phyloP scores from a whole-genome alignment of 2,888 invertebrate genomes.

The Sarcophaga variegata region DNA sequence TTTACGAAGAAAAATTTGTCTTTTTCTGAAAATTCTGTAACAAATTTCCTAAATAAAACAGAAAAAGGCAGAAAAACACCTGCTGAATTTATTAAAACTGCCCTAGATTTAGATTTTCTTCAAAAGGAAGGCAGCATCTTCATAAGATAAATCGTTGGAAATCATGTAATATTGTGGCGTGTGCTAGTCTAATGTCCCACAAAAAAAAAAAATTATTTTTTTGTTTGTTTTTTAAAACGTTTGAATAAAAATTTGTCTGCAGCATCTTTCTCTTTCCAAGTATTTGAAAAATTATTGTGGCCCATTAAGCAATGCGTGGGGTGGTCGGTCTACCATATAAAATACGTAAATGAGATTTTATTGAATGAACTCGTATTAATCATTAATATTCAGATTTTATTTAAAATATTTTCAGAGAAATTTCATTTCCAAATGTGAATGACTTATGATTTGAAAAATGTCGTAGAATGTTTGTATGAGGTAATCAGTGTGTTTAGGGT shows the following conservation, averaged over 20 bases:
- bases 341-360: not conserved
- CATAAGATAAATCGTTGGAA: not conserved
- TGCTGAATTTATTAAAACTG: constrained; percentile 50
- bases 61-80: constrained; percentile 28
- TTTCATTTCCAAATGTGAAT: constrained; percentile 1
- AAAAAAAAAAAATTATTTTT: constrained; percentile 7
- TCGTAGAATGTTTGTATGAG: not conserved
- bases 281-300: not conserved
- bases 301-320: constrained; percentile 56
- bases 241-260: not conserved
- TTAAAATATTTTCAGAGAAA: not conserved
- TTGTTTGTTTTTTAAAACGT: not conserved
- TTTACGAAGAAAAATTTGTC: constrained; percentile 22
- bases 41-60: constrained; percentile 16
- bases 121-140: constrained; percentile 31
- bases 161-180: constrained; percentile 10
- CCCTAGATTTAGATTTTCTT: constrained; percentile 26
- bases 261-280: no score
- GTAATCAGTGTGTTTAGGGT: not conserved
- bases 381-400: constrained; percentile 9
- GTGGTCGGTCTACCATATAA: constrained; percentile 26
- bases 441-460: not conserved
- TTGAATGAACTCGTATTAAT: constrained; percentile 10
- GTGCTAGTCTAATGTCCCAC: constrained; percentile 8
- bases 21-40: not conserved